Base-by-base conservation (phyloP, 2,888 invertebrate species). In the Prenolepis imparis region DNA sequence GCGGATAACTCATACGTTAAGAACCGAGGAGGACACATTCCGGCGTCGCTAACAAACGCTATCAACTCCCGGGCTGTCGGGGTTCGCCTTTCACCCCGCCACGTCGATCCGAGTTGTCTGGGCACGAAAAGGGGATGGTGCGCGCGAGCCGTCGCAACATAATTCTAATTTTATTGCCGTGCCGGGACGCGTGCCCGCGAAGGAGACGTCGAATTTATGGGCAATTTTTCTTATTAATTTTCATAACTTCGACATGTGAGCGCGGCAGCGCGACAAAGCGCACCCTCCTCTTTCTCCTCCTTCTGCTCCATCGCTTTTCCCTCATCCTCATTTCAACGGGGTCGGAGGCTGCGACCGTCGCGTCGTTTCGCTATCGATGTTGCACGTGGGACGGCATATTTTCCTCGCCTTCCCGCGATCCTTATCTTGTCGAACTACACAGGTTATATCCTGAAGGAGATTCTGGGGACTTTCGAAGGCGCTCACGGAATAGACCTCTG, bases 221-320 rank as follows among this genome's bases (percentile, higher is more conserved):
- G 91, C 93, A 92, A 94, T 94, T 94, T 94, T 94, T 94, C 94
- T 94, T 94, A 93, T 94, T 94, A 94, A 94, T 94, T 94, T 94
- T 94, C 94, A 93, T 94, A 94, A 94, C 93, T 94, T 94, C 94
- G 94, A 94, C 94, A 92, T 92, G 93, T 90, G 93, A 92, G 91
- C 87, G 59, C 87, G 77, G 82, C 77, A 82, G 86, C 87, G 89
- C 91, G 91, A 92, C 94, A 92, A 93, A 93, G 92, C 91, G 87
- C 61, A 83, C 78, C 77, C 82, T 81, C 85, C 74, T 52, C 87
- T 80, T 82, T 73, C 86, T 82, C 75, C 75, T 75, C 74, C 72
- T 59, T 18, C 83, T 24, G 9, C 57, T 9, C 28, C 52, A 39
- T 12, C 21, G n/a, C 12, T 28, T 44, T 39, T 39, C 24, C 52